Evolutionary conservation across 2,888 invertebrate genomes (phyloP), one percentile per base, ranked within the genome.

Genomic region (Andrena marginata): DNA sequence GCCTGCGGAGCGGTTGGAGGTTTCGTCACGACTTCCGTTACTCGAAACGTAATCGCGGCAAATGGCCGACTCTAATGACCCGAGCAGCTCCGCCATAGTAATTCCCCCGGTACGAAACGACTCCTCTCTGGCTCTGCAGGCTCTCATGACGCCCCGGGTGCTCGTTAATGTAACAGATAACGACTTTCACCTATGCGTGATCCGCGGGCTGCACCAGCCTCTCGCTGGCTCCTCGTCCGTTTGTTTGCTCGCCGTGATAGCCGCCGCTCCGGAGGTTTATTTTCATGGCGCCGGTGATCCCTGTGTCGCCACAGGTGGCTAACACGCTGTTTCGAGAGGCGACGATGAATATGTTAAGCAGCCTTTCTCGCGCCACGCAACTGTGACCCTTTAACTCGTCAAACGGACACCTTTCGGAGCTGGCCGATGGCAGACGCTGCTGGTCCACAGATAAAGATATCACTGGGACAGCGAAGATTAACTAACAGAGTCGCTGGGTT

Each of bases 1-100:
- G 49, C 23, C 13, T n/a, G 33, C 23, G 33, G 42, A 42, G 42
- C 42, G n/a, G 35, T 16, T 31, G 20, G 20, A 3, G 67, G 51
- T 84, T 83, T 84, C 79, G 72, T 72, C 84, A 84, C 79, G 68
- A 74, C 74, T 83, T 70, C 78, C 83, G 73, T 78, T 83, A 69
- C 71, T 74, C 84, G 83, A 83, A 69, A 77, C 70, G 73, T 80
- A 80, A 80, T 77, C 84, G 73, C 68, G 26, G 59, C 79, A 60
- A 84, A 80, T 71, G 75, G 75, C 51, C 26, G 76, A 51, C 76
- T 70, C 80, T 85, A 84, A 84, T 84, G 84, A 85, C 73, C 84
- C 64, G 60, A 63, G 67, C 59, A 65, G 42, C 68, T 56, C 63
- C 79, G 33, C 70, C 83, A 74, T 70, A 83, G 70, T 69, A 83